phyloP scores from a whole-genome alignment of 2,888 invertebrate genomes.

The Julus scandinavius region DNA sequence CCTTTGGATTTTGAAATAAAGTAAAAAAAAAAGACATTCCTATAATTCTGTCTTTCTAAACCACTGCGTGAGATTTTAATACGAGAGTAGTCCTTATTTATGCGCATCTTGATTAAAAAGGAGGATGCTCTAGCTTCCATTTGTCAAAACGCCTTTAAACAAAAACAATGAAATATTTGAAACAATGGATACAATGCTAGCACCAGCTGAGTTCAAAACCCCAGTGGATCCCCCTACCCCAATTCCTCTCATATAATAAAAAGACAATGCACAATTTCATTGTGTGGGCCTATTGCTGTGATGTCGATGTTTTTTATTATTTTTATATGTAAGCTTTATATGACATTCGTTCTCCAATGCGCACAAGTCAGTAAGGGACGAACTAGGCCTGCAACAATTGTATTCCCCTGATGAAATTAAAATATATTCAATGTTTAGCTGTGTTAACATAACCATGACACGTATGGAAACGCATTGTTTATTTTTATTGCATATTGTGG shows the following conservation, averaged over 20 bases:
- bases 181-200: constrained; percentile 1
- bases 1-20: neutral
- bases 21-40: neutral
- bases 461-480: neutral
- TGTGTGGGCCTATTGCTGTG: constrained; percentile 1
- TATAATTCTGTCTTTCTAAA: neutral
- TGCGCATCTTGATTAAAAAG: constrained; percentile 1
- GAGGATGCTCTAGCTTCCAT: constrained; percentile 1
- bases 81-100: neutral
- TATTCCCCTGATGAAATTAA: neutral
- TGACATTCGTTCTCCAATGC: neutral
- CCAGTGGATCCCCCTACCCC: constrained; percentile 1
- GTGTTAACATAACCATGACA: constrained; percentile 1
- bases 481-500: neutral
- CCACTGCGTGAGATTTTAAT: constrained; percentile 1
- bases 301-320: neutral
- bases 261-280: constrained; percentile 1
- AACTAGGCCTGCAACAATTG: neutral
- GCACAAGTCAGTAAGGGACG: neutral
- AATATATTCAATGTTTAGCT: neutral
- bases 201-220: constrained; percentile 1
- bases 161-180: constrained; percentile 1
- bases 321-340: neutral
- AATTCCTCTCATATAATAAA: neutral
- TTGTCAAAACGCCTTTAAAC: constrained; percentile 1